Base-by-base conservation (phyloP, 2,888 invertebrate genomes). In the Parelbella ahira region DNA sequence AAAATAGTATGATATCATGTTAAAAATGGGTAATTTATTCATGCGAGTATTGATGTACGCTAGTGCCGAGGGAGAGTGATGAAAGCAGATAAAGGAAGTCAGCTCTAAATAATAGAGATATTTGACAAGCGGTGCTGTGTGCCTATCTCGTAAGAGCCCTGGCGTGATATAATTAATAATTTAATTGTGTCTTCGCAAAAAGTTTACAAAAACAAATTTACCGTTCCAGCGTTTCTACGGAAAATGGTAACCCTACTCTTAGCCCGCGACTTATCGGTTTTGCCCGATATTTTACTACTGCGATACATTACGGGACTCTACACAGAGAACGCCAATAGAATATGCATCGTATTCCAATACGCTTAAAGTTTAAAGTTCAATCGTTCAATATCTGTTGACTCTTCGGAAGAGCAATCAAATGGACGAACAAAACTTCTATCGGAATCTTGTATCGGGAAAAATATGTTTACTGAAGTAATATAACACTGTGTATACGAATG, bases 211-310 rank as follows among this genome's bases (percentile, higher is more conserved):
- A n/a, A n/a, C n/a, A n/a, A n/a, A n/a, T n/a, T n/a, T n/a, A n/a
- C n/a, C 11, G 3, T 27, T 27, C 15, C 21, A 7, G 0, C n/a
- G n/a, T 10, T 4, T 34, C 12, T 23, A 15, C 18, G 4, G 1
- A 27, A 18, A 11, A 4, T 36, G 36, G 36, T 27, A 19, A 25
- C 27, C 25, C 36, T 37, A 20, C 6, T 11, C 32, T 21, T 21
- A 32, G 32, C 19, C 28, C 27, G 20, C 27, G 27, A 37, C 28
- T 37, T 37, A 37, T 37, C 37, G 37, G 20, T 19, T 37, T 28
- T 28, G 20, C 37, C 30, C 28, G 37, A 37, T 37, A 28, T 37
- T 37, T 37, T 37, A 37, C 32, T 28, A 37, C 37, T 28, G 28
- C 37, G 37, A 37, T 37, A 37, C 28, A 37, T 28, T 37, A 37